Percentiles rank a stretch among this genome's conserved stretches.
Evolutionary conservation across 1,140 invertebrate species (phyloP).

Genomic region (Drosophila tsacasi): DNA sequence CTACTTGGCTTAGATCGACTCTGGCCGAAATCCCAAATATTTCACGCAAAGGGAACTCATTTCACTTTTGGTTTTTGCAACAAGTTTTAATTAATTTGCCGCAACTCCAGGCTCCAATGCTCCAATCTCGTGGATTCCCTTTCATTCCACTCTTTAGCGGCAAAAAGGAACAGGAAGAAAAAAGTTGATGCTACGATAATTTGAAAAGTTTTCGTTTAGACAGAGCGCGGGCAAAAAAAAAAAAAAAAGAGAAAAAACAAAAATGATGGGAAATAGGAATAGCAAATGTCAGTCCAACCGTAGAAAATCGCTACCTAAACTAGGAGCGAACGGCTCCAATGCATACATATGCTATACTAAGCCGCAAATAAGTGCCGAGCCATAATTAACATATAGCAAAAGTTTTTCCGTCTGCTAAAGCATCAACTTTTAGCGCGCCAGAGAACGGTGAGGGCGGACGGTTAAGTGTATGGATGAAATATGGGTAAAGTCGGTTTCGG

Average conservation of each 20-base stretch:
- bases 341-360: constrained; percentile 74
- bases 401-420: constrained; percentile 62
- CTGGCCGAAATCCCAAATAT: constrained; percentile 38
- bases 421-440: constrained; percentile 38
- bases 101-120: constrained; percentile 52
- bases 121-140: constrained; percentile 22
- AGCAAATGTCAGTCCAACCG: constrained; percentile 35
- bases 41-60: constrained; percentile 52
- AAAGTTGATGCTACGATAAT: constrained; percentile 83
- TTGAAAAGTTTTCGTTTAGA: constrained; percentile 83
- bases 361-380: constrained; percentile 80
- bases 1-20: constrained; percentile 41
- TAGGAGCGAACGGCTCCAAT: constrained; percentile 50
- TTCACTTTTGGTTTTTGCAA: constrained; percentile 66
- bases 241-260: constrained; percentile 10
- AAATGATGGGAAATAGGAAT: constrained; percentile 35
- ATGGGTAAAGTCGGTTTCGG: constrained; percentile 37
- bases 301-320: constrained; percentile 54
- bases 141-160: constrained; percentile 56
- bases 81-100: constrained; percentile 84
- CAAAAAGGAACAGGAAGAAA: constrained; percentile 24
- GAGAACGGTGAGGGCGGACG: neutral
- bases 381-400: constrained; percentile 83
- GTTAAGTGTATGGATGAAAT: constrained; percentile 50
- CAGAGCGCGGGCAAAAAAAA: constrained; percentile 43